These are phyloP conservation scores for Heteronetta atricapilla DNA, from an alignment of 2,113 vertebrate species.

Conservation along the genomic window DNA sequence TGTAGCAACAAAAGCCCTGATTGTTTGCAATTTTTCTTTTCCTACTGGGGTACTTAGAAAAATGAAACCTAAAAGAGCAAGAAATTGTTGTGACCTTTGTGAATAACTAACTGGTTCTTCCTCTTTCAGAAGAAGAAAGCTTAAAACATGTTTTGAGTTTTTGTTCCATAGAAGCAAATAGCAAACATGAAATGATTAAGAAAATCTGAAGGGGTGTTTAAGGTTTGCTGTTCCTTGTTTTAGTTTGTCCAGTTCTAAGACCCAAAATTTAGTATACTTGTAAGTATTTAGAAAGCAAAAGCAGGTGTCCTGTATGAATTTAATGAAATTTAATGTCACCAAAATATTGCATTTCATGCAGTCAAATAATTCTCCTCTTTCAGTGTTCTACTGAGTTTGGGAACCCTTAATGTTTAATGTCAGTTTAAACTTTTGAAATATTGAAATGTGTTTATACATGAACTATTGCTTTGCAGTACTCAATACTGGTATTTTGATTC, in stretches of 20 bases:
- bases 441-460: background rate
- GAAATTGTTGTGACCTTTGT: background rate
- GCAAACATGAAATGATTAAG: background rate
- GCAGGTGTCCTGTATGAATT: background rate
- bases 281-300: background rate
- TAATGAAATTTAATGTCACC: background rate
- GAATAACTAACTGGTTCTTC: background rate
- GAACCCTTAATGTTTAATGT: background rate
- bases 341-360: background rate
- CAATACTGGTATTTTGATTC: background rate
- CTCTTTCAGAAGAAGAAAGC: background rate
- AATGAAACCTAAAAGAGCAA: background rate
- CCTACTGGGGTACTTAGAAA: background rate
- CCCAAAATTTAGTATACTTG: background rate
- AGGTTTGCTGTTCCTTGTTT: background rate
- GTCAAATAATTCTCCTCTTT: background rate
- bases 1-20: background rate
- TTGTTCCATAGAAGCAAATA: background rate
- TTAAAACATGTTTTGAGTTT: background rate
- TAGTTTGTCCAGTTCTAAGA: background rate
- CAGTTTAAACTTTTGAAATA: background rate
- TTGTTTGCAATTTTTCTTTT: background rate
- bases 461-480: background rate
- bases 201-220: background rate
- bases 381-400: background rate